phyloP scores from a whole-genome alignment of 2,113 vertebrate species.

The Aythya baeri region DNA sequence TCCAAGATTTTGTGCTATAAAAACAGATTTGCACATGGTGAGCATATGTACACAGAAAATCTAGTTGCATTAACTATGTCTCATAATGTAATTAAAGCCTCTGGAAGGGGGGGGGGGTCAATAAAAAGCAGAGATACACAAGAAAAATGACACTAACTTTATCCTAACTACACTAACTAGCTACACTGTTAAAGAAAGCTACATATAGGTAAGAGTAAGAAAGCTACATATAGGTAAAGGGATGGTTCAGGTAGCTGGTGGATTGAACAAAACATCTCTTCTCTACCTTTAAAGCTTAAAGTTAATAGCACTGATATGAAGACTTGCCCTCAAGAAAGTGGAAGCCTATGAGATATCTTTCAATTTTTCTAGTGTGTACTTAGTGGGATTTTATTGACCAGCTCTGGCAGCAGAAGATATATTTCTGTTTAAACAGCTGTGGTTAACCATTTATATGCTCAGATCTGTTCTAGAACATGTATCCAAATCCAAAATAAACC shows the following conservation, averaged over 20 bases:
- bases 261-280: slow-evolving; percentile 14
- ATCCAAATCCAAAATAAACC: not conserved
- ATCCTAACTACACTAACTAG: not conserved
- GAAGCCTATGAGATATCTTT: not conserved
- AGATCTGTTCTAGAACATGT: not conserved
- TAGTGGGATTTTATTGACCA: not conserved
- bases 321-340: not conserved
- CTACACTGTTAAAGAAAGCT: not conserved
- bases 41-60: not conserved
- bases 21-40: slow-evolving; percentile 9
- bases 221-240: slow-evolving; percentile 13
- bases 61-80: slow-evolving; percentile 31
- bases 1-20: not conserved
- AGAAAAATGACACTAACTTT: not conserved
- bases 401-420: not conserved
- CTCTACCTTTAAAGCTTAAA: not conserved
- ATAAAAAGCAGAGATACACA: not conserved
- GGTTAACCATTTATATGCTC: not conserved
- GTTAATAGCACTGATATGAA: not conserved
- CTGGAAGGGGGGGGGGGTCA: not conserved
- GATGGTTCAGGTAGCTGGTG: slow-evolving; percentile 12
- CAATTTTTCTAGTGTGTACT: not conserved
- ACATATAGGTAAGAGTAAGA: not conserved
- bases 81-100: slow-evolving; percentile 55
- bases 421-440: not conserved